Evolutionary conservation across 2,113 vertebrate genomes (phyloP).

Genomic region (Mellivora capensis): DNA sequence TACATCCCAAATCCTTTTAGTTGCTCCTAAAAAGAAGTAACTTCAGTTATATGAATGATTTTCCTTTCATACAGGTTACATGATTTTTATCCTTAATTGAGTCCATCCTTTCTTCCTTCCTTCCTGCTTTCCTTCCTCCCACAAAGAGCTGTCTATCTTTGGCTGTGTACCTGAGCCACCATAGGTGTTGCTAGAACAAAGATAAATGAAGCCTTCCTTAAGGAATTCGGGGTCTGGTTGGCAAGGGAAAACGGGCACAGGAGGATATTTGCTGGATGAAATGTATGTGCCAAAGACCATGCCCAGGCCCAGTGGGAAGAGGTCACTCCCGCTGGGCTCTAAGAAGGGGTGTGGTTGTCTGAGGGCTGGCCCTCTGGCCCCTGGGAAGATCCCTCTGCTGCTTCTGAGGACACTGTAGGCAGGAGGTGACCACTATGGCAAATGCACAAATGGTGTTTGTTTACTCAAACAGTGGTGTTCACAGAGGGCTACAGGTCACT

Average conservation of each 20-base stretch:
- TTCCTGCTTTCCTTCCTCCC: background rate
- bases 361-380: background rate
- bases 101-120: background rate
- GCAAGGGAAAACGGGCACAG: background rate
- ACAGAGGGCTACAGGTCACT: background rate
- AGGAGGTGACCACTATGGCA: background rate
- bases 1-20: background rate
- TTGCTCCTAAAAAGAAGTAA: background rate
- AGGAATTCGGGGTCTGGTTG: background rate
- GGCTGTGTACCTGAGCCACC: too few species aligned
- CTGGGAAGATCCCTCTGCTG: background rate
- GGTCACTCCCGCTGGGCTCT: background rate
- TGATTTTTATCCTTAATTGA: background rate
- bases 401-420: background rate
- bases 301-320: background rate
- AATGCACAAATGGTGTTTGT: background rate
- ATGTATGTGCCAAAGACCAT: background rate
- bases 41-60: background rate
- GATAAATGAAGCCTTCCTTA: background rate
- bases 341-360: too few species aligned
- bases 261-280: background rate
- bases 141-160: background rate
- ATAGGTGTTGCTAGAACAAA: background rate
- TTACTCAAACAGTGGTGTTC: background rate
- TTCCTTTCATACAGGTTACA: background rate